Base-by-base conservation (phyloP, 1,140 invertebrate genomes). In the Aphelinus certus region DNA sequence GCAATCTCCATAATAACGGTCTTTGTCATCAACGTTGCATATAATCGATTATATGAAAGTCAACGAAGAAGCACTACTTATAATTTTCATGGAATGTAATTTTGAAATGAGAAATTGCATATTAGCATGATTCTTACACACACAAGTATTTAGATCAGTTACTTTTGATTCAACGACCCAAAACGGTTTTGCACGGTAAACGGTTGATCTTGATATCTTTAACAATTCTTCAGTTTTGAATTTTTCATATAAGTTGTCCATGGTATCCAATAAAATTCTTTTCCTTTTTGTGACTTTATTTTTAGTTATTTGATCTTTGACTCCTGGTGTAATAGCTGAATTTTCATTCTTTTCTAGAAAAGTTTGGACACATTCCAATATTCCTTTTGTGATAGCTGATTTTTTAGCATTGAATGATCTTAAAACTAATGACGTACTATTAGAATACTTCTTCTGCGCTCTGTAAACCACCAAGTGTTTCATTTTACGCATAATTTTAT, bases 1-100 rank as follows among this genome's bases (percentile, higher is more conserved):
- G 51, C 64, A 74, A 9, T 66, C 57, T 62, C 72, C 47, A 55
- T 68, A 74, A 45, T 61, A 49, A 51, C 64, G 68, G 47, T 61
- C 48, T 74, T 74, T 56, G 4, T 51, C 55, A 9, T 9, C 9
- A 49, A n/a, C 7, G 2, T 56, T 7, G 26, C 63, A 73, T 55
- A 55, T 66, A 6, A 73, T n/a, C 4, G 63, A 64, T 26, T 43
- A 2, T 47, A 9, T 26, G 10, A 73, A 48, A 56, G 55, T 62
- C 45, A 10, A 4, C 1, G 60, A 62, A 45, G 4, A 5, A 7
- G 3, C 10, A 58, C n/a, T 7, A 2, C 58, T 10, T 3, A 47
- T 58, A 55, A 64, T 66, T 58, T 73, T 56, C 26, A 7, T 26
- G 66, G 6, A 65, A 73, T 1, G 6, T 67, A 61, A 49, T 67